phyloP scores from a whole-genome alignment of 1,140 invertebrate species.

The Zaprionus tsacasi region DNA sequence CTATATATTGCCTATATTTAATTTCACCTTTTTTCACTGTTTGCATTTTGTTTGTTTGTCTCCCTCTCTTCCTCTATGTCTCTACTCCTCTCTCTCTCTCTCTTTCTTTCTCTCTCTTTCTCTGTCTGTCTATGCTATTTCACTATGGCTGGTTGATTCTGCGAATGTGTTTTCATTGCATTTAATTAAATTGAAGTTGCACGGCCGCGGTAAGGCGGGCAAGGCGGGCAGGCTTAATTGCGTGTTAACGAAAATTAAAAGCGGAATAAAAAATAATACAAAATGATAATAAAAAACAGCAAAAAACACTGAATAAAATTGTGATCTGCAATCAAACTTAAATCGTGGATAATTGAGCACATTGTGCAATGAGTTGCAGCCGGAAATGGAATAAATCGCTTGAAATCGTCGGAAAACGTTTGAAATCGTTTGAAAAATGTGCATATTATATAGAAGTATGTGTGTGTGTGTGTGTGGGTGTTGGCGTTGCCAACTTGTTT shows the following conservation, averaged over 20 bases:
- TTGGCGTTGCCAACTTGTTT: conserved; percentile 8
- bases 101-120: not conserved
- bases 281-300: conserved; percentile 13
- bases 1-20: conserved; percentile 79
- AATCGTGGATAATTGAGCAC: conserved; percentile 42
- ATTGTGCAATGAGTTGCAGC: conserved; percentile 19
- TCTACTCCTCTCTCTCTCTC: conserved; percentile 39
- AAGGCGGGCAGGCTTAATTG: conserved; percentile 63
- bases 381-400: conserved; percentile 13
- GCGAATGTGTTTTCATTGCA: conserved; percentile 60
- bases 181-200: conserved; percentile 76
- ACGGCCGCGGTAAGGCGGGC: not conserved
- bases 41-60: conserved; percentile 68
- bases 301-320: conserved; percentile 24
- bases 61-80: conserved; percentile 16
- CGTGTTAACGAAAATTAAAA: conserved; percentile 64
- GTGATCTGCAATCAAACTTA: conserved; percentile 37
- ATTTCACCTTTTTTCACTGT: conserved; percentile 82
- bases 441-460: not conserved
- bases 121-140: conserved; percentile 70
- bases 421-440: conserved; percentile 13
- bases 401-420: conserved; percentile 12
- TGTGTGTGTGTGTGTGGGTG: not conserved
- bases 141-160: conserved; percentile 68
- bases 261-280: conserved; percentile 34